These are phyloP conservation scores for Imbricaverruca yamaguchii DNA, from an alignment of 2,888 invertebrate genomes.

Conservation along the genomic window DNA sequence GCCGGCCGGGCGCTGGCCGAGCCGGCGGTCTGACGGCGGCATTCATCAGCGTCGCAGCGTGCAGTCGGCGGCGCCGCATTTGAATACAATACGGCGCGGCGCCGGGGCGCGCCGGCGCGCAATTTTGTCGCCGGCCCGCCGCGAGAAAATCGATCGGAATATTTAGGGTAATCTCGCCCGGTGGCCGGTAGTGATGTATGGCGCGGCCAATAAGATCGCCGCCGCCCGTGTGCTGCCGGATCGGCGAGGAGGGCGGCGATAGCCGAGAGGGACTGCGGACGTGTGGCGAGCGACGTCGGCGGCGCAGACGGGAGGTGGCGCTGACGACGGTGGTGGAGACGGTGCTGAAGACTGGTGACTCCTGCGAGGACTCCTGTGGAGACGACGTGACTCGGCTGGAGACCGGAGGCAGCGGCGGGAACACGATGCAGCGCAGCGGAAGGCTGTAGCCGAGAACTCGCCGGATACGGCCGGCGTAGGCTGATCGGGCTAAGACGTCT, in stretches of 20 bases:
- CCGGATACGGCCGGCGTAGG: too few species aligned
- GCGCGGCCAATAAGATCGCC: not conserved
- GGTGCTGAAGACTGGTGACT: too few species aligned
- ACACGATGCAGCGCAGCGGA: too few species aligned
- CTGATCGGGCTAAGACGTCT: too few species aligned
- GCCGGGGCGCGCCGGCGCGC: not conserved
- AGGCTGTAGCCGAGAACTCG: too few species aligned
- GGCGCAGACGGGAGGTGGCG: too few species aligned
- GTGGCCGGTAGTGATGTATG: not conserved
- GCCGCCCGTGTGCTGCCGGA: not conserved
- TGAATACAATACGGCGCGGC: conserved; percentile 15
- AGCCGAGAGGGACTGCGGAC: not conserved
- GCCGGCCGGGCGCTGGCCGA: not conserved
- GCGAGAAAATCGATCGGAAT: conserved; percentile 7
- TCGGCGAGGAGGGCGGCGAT: not conserved
- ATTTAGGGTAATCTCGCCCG: conserved; percentile 12
- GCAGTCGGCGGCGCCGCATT: not conserved
- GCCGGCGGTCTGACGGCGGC: not conserved
- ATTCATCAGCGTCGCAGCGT: not conserved
- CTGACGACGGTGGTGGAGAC: too few species aligned
- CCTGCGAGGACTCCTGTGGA: too few species aligned
- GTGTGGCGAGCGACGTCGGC: too few species aligned
- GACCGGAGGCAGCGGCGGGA: too few species aligned
- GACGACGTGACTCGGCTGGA: too few species aligned
- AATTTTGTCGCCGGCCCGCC: conserved; percentile 15